Evolutionary conservation across 2,888 invertebrate species (phyloP), one percentile per base, ranked within the genome.

Genomic region (Andrena haemorrhoa): DNA sequence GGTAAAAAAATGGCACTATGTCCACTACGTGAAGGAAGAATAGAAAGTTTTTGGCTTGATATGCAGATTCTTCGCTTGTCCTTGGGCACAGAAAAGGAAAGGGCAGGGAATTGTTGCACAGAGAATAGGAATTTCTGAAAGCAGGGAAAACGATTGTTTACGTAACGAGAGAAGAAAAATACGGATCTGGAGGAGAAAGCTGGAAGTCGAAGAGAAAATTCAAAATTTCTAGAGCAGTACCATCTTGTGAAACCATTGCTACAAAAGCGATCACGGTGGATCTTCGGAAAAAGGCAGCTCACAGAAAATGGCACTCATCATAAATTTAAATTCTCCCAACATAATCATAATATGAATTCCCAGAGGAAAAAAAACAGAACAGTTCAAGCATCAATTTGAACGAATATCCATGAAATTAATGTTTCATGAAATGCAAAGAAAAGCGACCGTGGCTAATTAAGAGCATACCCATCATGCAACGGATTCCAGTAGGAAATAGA

Each of bases 41-140:
- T 58, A 63, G 64, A 79, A 73, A 68, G 73, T 79, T 61, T 26
- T 71, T 16, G 51, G 23, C 47, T 29, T 3, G 41, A 61, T 47
- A 23, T 64, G 64, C 33, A 58, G 58, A 75, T 61, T 33, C 10
- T 6, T 29, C 8, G 23, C 20, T 20, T 41, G 31, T 64, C 61
- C 74, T 70, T 70, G 64, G 51, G 7, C 23, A 2, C 23, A 56
- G 23, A 12, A 7, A 51, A 41, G 10, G 12, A 33, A 61, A 56
- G 35, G 12, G 33, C 47, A 68, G 29, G n/a, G 58, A 71, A 49
- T 29, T n/a, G 29, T 23, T 3, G 7, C 20, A 2, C n/a, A 53
- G 1, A 26, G 5, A 58, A 31, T 26, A 26, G 10, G 56, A 35
- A 69, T 56, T 68, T 68, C 23, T 23, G 2, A 56, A 20, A 16